Evolutionary conservation across 2,888 invertebrate genomes (phyloP), one percentile per base, ranked within the genome.

Genomic region (Macropis europaea): DNA sequence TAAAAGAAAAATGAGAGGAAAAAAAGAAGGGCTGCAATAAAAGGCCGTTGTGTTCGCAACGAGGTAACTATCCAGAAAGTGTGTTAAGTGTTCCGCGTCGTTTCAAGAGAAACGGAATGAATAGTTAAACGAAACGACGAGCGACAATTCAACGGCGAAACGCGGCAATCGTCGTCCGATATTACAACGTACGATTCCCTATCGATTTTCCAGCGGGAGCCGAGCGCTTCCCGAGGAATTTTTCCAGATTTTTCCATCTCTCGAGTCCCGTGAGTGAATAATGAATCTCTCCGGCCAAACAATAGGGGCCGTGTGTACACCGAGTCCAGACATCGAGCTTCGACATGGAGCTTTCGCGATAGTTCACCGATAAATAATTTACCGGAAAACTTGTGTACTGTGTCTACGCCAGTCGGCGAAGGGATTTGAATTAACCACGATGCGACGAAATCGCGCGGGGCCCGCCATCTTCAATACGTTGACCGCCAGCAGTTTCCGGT

Each of bases 131-230:
- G 52, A 19, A 26, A 50, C 43, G 52, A 57, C 40, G 40, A 57
- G 45, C 45, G 52, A 69, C 66, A 59, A 66, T n/a, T 66, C 69
- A 53, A 66, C 66, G 47, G 53, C 66, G 50, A 66, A 66, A 66
- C 59, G 45, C 52, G n/a, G 52, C 66, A 69, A 66, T 47, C 26
- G n/a, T 26, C 15, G 43, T 26, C 28, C 59, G 69, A 59, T 66
- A 66, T 59, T 59, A 45, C 52, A 19, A 66, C 57, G 43, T 22
- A 43, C 26, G 15, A 7, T 54, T 45, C 43, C 9, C 28, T 22
- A 32, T 56, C 56, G 56, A 43, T 43, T 43, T 56, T 22, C 42
- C n/a, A n/a, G 19, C 22, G 28, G 11, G 13, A 5, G 56, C 54
- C 34, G n/a, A n/a, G n/a, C n/a, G 15, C 11, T 24, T 24, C 32